phyloP scores from a whole-genome alignment of 1,140 invertebrate genomes.

The Branchinecta lindahli region DNA sequence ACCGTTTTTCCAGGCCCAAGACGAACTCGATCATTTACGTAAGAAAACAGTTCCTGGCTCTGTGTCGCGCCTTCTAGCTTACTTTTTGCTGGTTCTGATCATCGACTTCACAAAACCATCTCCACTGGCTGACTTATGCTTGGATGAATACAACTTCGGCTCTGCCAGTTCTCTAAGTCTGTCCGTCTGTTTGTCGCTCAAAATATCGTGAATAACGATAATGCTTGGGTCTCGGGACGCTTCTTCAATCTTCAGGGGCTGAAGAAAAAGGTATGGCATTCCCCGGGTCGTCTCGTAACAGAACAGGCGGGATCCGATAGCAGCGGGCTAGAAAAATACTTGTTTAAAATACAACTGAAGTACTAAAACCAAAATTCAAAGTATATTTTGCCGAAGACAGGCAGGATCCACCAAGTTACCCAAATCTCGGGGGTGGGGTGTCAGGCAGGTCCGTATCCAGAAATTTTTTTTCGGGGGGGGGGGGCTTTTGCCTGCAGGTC shows the following conservation, averaged over 20 bases:
- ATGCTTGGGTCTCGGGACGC: constrained; percentile 35
- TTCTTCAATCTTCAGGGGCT: constrained; percentile 37
- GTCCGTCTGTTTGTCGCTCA: constrained; percentile 34
- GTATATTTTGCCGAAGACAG: neutral
- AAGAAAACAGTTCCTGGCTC: too few species aligned
- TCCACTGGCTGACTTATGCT: constrained; percentile 22
- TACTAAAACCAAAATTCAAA: neutral
- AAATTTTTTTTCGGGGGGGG: too few species aligned
- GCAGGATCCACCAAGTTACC: neutral
- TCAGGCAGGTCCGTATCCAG: too few species aligned
- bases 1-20: too few species aligned
- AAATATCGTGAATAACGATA: constrained; percentile 36
- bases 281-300: constrained; percentile 31
- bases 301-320: constrained; percentile 28
- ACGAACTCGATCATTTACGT: too few species aligned
- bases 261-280: constrained; percentile 33
- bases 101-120: constrained; percentile 25
- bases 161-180: constrained; percentile 33
- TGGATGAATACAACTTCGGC: constrained; percentile 27
- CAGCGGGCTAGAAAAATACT: constrained; percentile 20
- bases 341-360: neutral
- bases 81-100: constrained; percentile 28
- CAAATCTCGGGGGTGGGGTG: neutral
- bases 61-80: constrained; percentile 10
- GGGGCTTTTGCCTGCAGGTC: too few species aligned